Percentiles rank a stretch among this genome's conserved stretches.
These are phyloP conservation scores for Myoxocephalus aenaeus DNA, from an alignment of 2,797 vertebrate genomes.

Conservation along the genomic window DNA sequence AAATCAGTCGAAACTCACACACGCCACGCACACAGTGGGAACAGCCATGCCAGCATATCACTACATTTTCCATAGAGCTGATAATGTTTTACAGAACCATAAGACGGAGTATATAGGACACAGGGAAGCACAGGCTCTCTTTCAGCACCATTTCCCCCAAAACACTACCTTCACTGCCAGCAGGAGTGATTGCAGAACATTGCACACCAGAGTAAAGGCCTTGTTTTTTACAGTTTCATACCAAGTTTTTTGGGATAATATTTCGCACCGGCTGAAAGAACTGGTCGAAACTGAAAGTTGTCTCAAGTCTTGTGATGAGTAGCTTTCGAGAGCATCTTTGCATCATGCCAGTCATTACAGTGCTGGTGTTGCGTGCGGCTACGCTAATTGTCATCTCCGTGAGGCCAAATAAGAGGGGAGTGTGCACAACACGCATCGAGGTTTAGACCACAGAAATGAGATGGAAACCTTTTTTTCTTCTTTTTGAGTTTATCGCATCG, in stretches of 20 bases:
- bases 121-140: constrained; percentile 20
- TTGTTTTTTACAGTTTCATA: constrained; percentile 32
- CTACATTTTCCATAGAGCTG: constrained; percentile 19
- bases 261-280: constrained; percentile 31
- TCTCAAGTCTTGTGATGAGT: constrained; percentile 16
- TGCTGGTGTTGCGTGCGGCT: constrained; percentile 45
- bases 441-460: constrained; percentile 47
- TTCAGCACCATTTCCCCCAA: constrained; percentile 29
- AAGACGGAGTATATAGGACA: constrained; percentile 20
- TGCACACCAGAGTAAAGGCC: constrained; percentile 18
- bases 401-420: constrained; percentile 41
- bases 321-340: constrained; percentile 19
- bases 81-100: constrained; percentile 41
- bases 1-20: neutral
- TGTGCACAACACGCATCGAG: constrained; percentile 26
- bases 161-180: constrained; percentile 15
- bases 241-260: constrained; percentile 25
- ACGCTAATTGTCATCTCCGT: constrained; percentile 41
- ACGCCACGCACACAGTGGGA: neutral
- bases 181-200: constrained; percentile 42
- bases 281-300: constrained; percentile 20
- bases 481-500: constrained; percentile 7
- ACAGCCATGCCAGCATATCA: constrained; percentile 10
- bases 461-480: constrained; percentile 24
- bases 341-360: constrained; percentile 51